Evolutionary conservation across 2,888 invertebrate genomes (phyloP).

Genomic region (Smittia sp.): DNA sequence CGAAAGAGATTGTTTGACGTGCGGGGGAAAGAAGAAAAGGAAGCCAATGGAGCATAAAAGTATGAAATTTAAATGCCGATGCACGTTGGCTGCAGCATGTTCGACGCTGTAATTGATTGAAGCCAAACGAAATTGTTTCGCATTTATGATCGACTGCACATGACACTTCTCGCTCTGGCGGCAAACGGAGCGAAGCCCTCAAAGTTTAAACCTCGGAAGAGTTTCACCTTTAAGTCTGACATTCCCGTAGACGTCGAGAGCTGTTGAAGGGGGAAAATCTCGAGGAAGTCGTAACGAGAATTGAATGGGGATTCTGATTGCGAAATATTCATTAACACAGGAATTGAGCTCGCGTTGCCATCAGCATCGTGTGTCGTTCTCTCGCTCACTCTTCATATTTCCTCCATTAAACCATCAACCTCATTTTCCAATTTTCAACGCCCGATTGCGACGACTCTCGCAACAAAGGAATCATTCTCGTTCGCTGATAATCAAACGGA

Average conservation of each 20-base stretch:
- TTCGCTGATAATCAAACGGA: conserved; percentile 3
- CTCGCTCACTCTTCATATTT: no score
- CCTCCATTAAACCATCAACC: not conserved
- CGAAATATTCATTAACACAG: no score
- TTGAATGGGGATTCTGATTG: no score
- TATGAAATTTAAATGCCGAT: not conserved
- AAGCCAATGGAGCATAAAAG: conserved; percentile 27
- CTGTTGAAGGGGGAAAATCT: no score
- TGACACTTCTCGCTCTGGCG: not conserved
- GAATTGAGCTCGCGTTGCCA: no score
- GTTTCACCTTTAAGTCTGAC: no score
- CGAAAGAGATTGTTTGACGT: not conserved
- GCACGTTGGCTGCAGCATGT: not conserved
- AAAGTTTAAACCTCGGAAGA: no score
- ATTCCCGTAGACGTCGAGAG: no score
- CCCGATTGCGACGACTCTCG: not conserved
- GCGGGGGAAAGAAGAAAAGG: not conserved
- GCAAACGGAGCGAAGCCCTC: no score
- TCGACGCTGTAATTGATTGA: conserved; percentile 33
- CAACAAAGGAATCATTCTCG: conserved; percentile 26
- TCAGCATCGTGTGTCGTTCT: no score
- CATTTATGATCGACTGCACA: not conserved
- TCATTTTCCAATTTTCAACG: conserved; percentile 24
- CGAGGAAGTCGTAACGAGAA: no score
- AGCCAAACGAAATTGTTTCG: conserved; percentile 29